Conservation (phyloP, 2,113 vertebrate genomes). For the Gavia stellata region DNA sequence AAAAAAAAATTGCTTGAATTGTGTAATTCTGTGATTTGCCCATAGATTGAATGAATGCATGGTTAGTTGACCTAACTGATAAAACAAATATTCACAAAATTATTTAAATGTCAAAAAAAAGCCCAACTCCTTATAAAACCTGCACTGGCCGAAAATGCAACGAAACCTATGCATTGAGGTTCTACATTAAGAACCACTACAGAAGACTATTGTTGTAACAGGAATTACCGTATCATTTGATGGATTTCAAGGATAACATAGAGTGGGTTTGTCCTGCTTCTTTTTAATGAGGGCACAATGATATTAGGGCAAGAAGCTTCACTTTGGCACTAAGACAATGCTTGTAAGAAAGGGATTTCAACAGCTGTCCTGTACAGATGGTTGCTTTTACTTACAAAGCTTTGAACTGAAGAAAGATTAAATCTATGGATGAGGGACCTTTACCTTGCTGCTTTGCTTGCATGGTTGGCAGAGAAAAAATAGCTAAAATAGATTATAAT, state of each 20-base stretch:
- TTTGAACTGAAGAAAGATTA: constrained; percentile 14
- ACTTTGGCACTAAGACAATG: constrained; percentile 11
- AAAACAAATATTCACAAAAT: neutral
- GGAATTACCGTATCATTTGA: neutral
- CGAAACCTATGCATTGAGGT: neutral
- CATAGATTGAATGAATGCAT: neutral
- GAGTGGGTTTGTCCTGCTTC: neutral
- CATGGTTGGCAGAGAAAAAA: neutral
- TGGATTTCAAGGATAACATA: neutral
- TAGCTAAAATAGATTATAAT: neutral
- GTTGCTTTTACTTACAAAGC: constrained; percentile 36
- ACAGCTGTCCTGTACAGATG: constrained; percentile 54
- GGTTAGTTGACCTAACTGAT: neutral
- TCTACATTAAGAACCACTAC: neutral
- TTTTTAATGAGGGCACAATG: neutral
- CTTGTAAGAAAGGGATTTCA: neutral
- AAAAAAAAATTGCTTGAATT: neutral
- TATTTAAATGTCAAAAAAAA: neutral
- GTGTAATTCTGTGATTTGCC: neutral
- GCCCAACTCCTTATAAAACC: neutral
- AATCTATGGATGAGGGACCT: neutral
- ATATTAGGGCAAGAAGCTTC: neutral
- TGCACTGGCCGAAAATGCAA: neutral
- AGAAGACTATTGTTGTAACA: neutral
- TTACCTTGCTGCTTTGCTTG: neutral